Base-by-base conservation (phyloP, 2,797 vertebrate species). In the Bradypus variegatus region DNA sequence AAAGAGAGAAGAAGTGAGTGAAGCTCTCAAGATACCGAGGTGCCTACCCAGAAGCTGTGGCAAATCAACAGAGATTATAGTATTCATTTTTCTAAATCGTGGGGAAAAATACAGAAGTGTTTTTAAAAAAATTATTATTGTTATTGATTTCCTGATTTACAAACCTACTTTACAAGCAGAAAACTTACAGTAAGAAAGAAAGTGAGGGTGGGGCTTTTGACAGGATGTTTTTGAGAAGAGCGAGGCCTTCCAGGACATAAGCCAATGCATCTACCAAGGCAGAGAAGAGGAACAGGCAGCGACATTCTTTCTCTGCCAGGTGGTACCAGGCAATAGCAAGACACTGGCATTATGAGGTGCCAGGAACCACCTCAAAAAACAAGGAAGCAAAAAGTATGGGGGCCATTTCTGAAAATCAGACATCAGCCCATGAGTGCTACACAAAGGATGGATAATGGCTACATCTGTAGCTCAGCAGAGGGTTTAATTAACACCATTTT, bases 151-250 rank as follows among this genome's bases (percentile, higher is more conserved):
- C 67, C 73, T 78, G 62, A 88, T 27, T 73, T 45, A 91, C 9
- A 93, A 27, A 81, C 36, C 65, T 70, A 41, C 38, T 91, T 87
- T 91, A 75, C 12, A 94, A 92, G 58, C 84, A 93, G 58, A 92
- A 93, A 92, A 86, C 70, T 70, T 69, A 3, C 27, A 82, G 31
- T 48, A 67, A 76, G 64, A 91, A 93, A 83, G 72, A 83, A 58
- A 86, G 67, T 18, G 19, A 69, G 27, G 65, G 38, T 69, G 21
- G 19, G 25, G 76, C 3, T 48, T 93, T 77, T 36, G 60, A 94
- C 65, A 6, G n/a, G 69, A 29, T 80, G 67, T 38, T 80, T 88
- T 67, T 33, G 60, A 94, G 38, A 77, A n/a, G 0, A 80, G 60
- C 29, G 84, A 82, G 86, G 23, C 41, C 53, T 93, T 72, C 45